Percentiles rank a stretch among this genome's conserved stretches.
These are phyloP conservation scores for Trichogramma pretiosum DNA, from an alignment of 1,140 invertebrate genomes.

Conservation along the genomic window DNA sequence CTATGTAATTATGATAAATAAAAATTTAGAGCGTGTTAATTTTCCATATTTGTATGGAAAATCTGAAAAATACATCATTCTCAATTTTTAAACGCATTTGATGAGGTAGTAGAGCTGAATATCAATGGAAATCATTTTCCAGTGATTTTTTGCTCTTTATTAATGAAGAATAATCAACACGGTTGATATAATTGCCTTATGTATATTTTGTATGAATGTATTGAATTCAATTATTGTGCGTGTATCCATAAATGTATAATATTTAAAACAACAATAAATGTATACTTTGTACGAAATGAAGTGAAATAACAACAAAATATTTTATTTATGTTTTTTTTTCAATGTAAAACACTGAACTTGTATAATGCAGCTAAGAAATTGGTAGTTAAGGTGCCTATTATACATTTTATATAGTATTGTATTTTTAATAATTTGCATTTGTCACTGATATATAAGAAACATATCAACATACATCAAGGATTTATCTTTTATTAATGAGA, in stretches of 20 bases:
- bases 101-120: too few species aligned
- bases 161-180: too few species aligned
- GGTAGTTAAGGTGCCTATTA: slow-evolving; percentile 26
- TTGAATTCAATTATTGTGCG: too few species aligned
- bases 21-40: slow-evolving; percentile 4
- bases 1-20: slow-evolving; percentile 6
- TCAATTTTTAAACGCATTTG: too few species aligned
- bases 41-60: not conserved
- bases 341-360: slow-evolving; percentile 27
- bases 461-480: too few species aligned
- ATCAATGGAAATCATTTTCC: too few species aligned
- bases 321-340: slow-evolving; percentile 23
- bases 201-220: too few species aligned
- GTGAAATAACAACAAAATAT: slow-evolving; percentile 4
- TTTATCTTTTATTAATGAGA: too few species aligned
- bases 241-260: too few species aligned
- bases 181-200: too few species aligned
- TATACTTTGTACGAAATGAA: slow-evolving; percentile 18
- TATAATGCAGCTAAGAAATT: slow-evolving; percentile 33
- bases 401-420: slow-evolving; percentile 20
- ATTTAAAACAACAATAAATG: too few species aligned
- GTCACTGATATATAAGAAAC: slow-evolving; percentile 12
- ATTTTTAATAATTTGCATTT: slow-evolving; percentile 16
- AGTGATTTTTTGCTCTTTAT: too few species aligned
- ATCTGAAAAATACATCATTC: not conserved